Conservation (phyloP, 2,797 vertebrate species). For the Scleropages formosus region DNA sequence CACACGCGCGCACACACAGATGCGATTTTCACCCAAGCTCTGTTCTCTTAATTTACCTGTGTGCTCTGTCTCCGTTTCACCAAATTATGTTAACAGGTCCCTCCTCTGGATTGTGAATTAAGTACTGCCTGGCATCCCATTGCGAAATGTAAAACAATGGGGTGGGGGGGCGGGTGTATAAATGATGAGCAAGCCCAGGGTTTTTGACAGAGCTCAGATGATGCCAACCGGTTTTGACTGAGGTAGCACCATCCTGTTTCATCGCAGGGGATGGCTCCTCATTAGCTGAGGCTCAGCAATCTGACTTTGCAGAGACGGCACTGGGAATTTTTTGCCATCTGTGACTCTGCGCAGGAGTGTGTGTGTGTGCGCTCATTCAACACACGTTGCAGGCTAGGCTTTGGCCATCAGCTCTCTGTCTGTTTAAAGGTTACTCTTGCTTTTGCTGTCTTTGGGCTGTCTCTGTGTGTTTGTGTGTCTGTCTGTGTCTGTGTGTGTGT, state of each 20-base stretch:
- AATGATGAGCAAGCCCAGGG: constrained; percentile 14
- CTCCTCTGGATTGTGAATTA: neutral
- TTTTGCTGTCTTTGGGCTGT: neutral
- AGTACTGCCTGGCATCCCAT: neutral
- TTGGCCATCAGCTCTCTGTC: neutral
- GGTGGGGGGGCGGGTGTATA: neutral
- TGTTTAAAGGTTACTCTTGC: too few species aligned
- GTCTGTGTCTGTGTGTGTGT: neutral
- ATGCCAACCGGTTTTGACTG: constrained; percentile 1
- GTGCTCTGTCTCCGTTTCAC: neutral
- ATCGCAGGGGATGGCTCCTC: neutral
- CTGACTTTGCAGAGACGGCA: neutral
- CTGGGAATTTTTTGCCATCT: neutral
- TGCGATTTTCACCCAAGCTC: neutral
- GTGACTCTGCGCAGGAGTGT: too few species aligned
- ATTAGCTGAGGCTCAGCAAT: neutral
- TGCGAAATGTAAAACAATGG: constrained; percentile 21
- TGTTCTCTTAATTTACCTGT: neutral
- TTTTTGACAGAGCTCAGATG: constrained; percentile 6
- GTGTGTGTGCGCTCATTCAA: constrained; percentile 2
- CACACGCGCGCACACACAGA: neutral
- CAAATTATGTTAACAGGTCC: constrained; percentile 9
- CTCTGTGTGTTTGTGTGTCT: too few species aligned
- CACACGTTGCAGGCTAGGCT: neutral
- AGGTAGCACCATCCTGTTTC: neutral